Conservation (phyloP, 2,888 invertebrate genomes). For the Stegophylla sp. region DNA sequence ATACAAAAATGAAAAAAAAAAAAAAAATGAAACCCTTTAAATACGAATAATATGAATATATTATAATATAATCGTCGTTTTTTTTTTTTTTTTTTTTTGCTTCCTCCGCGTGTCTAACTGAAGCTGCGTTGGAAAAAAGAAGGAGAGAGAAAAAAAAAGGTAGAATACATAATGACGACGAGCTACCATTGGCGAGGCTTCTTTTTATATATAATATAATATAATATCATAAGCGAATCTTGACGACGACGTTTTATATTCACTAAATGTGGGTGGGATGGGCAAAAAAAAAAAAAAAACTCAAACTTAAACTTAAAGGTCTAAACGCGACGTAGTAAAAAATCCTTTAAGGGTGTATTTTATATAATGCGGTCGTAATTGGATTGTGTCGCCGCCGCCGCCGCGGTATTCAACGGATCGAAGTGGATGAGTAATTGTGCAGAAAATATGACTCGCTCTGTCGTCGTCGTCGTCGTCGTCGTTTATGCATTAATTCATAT, state of each 20-base stretch:
- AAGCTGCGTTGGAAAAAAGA: slow-evolving; percentile 37
- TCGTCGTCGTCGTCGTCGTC: slow-evolving; percentile 24
- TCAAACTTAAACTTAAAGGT: slow-evolving; percentile 27
- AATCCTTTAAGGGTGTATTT: slow-evolving; percentile 49
- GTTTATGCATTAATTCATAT: slow-evolving; percentile 51
- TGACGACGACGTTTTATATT: slow-evolving; percentile 58
- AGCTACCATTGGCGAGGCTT: slow-evolving; percentile 50
- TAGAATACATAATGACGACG: slow-evolving; percentile 57
- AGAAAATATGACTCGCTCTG: slow-evolving; percentile 52
- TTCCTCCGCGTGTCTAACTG: slow-evolving; percentile 47
- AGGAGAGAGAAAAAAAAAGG: slow-evolving; percentile 20
- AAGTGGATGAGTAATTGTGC: slow-evolving; percentile 53
- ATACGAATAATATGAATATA: slow-evolving; percentile 58
- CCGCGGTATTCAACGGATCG: slow-evolving; percentile 25
- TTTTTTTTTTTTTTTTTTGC: no score
- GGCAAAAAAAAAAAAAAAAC: slow-evolving; percentile 10
- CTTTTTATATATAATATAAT: slow-evolving; percentile 43
- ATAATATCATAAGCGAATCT: slow-evolving; percentile 55
- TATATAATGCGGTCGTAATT: slow-evolving; percentile 52
- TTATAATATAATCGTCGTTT: slow-evolving; percentile 59
- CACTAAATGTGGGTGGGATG: slow-evolving; percentile 38
- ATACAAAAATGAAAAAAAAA: no score
- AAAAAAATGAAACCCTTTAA: slow-evolving; percentile 46
- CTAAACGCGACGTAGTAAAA: slow-evolving; percentile 34
- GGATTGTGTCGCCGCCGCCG: slow-evolving; percentile 56